These are phyloP conservation scores for Hemiscyllium ocellatum DNA, from an alignment of 2,113 vertebrate species.

Conservation along the genomic window DNA sequence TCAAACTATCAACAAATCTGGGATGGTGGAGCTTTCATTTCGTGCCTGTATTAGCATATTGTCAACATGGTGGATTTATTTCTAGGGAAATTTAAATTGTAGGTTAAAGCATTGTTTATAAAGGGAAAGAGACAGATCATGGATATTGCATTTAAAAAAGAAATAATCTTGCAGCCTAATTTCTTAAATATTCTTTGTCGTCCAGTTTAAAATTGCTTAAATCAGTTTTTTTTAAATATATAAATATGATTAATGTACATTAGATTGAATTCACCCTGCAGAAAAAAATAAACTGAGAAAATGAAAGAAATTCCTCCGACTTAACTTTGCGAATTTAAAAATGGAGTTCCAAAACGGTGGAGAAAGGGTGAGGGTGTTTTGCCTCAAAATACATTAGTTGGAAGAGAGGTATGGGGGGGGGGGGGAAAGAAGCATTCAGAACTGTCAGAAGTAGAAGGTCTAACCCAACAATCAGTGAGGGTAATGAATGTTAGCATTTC, in stretches of 20 bases:
- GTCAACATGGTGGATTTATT: neutral
- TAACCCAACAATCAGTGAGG: slow-evolving; percentile 35
- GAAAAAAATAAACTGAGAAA: neutral
- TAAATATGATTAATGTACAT: neutral
- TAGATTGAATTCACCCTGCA: neutral
- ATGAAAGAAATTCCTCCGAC: neutral
- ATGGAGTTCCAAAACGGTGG: neutral
- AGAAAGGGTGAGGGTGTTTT: neutral
- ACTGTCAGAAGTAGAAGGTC: slow-evolving; percentile 14
- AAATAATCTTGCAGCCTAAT: neutral
- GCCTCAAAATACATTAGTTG: neutral
- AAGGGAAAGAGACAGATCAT: neutral
- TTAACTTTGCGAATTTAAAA: slow-evolving; percentile 24
- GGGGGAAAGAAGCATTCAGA: neutral
- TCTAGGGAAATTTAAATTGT: neutral
- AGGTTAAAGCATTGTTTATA: neutral
- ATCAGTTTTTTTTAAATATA: neutral
- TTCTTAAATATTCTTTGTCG: neutral
- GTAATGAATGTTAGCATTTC: slow-evolving; percentile 36
- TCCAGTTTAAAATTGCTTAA: neutral
- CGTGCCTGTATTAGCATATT: neutral
- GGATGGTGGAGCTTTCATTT: neutral
- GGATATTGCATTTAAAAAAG: neutral
- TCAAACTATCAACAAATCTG: neutral
- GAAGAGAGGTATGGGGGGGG: too few relatives aligned